Evolutionary conservation across 2,888 invertebrate species (phyloP).

Genomic region (Protodeltote pygarga): DNA sequence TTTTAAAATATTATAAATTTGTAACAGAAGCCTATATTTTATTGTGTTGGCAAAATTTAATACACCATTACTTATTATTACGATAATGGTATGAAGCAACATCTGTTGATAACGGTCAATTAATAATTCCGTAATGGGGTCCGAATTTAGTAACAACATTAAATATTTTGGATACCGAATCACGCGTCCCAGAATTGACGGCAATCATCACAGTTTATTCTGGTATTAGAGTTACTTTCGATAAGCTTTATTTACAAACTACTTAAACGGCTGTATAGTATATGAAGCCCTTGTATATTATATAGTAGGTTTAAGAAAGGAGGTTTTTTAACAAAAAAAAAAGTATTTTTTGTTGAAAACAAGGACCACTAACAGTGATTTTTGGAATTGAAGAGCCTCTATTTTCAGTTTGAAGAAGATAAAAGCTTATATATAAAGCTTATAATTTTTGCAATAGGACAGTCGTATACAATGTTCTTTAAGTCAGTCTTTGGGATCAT

Average conservation of each 20-base stretch:
- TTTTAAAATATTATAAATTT: too few relatives aligned
- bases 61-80: constrained; percentile 25
- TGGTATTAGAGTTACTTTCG: constrained; percentile 16
- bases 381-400: too few relatives aligned
- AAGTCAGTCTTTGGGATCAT: too few relatives aligned
- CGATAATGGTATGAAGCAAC: constrained; percentile 27
- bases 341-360: too few relatives aligned
- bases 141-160: constrained; percentile 31
- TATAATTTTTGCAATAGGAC: too few relatives aligned
- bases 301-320: too few relatives aligned
- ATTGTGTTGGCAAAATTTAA: constrained; percentile 26
- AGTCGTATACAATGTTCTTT: too few relatives aligned
- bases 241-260: constrained; percentile 8
- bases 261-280: constrained; percentile 13
- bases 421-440: too few relatives aligned
- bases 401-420: too few relatives aligned
- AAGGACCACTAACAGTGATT: too few relatives aligned
- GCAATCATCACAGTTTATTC: constrained; percentile 21
- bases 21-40: not conserved
- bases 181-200: constrained; percentile 3
- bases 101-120: constrained; percentile 43
- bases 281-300: not conserved
- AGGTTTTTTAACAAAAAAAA: too few relatives aligned
- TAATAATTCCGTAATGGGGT: constrained; percentile 40
- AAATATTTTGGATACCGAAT: constrained; percentile 25